Conservation (phyloP, 2,113 vertebrate genomes). For the Solea senegalensis region DNA sequence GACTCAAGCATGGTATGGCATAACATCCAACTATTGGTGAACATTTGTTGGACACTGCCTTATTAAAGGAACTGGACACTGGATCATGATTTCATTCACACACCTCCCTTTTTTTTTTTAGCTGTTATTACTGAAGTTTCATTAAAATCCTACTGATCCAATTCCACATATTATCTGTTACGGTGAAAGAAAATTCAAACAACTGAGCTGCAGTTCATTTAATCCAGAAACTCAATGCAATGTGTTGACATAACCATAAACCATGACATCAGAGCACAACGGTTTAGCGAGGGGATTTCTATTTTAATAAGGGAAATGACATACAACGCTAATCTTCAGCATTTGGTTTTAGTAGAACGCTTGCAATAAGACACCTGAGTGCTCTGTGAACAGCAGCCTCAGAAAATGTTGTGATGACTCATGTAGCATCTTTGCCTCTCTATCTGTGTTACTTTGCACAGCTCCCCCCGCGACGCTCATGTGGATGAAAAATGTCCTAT, state of each 20-base stretch:
- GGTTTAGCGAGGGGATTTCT: conserved; percentile 25
- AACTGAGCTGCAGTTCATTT: conserved; percentile 15
- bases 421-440: conserved; percentile 16
- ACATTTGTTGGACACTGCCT: too few relatives aligned
- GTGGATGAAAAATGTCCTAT: too few relatives aligned
- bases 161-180: conserved; percentile 2
- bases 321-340: conserved; percentile 5
- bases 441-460: not conserved
- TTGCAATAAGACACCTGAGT: conserved; percentile 44
- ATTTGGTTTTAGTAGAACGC: conserved; percentile 27
- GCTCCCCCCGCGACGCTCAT: too few relatives aligned
- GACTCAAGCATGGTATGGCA: not conserved
- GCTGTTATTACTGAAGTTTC: not conserved
- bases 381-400: conserved; percentile 2
- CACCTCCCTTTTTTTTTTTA: not conserved
- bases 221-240: not conserved
- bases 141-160: not conserved
- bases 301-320: conserved; percentile 26
- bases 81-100: not conserved
- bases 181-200: not conserved
- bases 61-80: not conserved
- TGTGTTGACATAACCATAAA: conserved; percentile 15
- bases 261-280: not conserved
- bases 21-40: not conserved
- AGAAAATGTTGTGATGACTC: conserved; percentile 30